Evolutionary conservation across 2,113 vertebrate genomes (phyloP), one percentile per base, ranked within the genome.

Genomic region (Sylvia atricapilla): DNA sequence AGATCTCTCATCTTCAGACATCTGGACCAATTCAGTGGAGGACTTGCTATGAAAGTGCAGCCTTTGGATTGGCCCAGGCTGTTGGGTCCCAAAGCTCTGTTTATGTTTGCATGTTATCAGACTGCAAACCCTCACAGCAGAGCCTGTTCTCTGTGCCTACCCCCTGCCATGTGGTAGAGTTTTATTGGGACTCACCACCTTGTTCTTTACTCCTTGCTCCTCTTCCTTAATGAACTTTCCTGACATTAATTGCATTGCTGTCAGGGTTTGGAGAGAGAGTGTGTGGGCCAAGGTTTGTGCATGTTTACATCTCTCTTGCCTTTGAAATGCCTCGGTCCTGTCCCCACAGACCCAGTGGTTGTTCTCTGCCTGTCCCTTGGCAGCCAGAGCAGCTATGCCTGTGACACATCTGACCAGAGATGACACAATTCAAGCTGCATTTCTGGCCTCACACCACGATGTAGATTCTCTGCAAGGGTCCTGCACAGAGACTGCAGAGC

Each of bases 371-470:
- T 76, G 47, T 33, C 75, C 11, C 64, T 52, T 30, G 64, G 79
- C 58, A 49, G 41, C 39, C 37, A 0, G 4, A n/a, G 76, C 35
- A 12, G 3, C 74, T 13, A 2, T 0, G 1, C 16, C 37, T 31
- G 77, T 43, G 56, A 53, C 49, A 56, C 37, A 1, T 33, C 66
- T 63, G 49, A 55, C 16, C 53, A 56, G 0, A 33, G 56, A 5
- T 15, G 35, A 37, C 33, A 58, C 5, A 30, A 27, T 17, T 35
- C 30, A 35, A 3, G 2, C 33, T 16, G 4, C 47, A 11, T 15
- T 63, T 92, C 62, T 83, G 72, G 20, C 39, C 52, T 73, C 72
- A 35, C 20, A 3, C 12, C 33, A 53, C 1, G 0, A 19, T 31
- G 25, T 28, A 41, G 43, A 7, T 69, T 73, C 53, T 62, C 74